These are phyloP conservation scores for Monodelphis domestica DNA, from an alignment of 2,797 vertebrate species.

Conservation along the genomic window DNA sequence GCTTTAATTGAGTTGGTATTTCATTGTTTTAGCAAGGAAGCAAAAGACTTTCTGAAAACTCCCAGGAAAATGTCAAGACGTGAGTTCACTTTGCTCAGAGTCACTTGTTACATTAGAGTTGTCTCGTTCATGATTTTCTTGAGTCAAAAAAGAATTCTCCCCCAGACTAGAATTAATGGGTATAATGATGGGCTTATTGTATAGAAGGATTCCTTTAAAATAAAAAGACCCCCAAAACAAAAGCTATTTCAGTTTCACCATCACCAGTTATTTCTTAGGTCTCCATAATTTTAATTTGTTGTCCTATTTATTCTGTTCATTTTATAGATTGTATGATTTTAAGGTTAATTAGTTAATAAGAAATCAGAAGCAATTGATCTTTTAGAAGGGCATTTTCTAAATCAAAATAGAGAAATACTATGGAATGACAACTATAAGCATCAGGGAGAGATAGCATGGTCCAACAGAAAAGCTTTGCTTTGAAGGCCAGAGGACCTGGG, in stretches of 20 bases:
- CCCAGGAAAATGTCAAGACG: conserved; percentile 20
- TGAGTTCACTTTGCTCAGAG: background rate
- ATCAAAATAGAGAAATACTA: conserved; percentile 22
- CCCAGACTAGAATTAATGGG: background rate
- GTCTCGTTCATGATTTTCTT: background rate
- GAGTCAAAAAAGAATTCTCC: background rate
- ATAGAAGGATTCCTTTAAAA: background rate
- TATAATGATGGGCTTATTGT: background rate
- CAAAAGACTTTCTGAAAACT: background rate
- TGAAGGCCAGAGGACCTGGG: background rate
- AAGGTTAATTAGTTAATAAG: background rate
- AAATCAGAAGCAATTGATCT: background rate
- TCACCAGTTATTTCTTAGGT: background rate
- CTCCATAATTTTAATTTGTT: conserved; percentile 23
- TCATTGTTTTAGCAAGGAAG: conserved; percentile 13
- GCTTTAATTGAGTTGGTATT: background rate
- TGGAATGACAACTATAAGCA: too few species aligned
- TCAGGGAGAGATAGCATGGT: background rate
- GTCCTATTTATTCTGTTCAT: conserved; percentile 6
- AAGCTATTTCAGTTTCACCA: background rate
- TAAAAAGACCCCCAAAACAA: background rate
- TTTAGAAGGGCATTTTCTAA: background rate
- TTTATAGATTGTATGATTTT: conserved; percentile 30
- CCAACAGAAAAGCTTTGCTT: background rate
- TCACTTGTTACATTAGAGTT: background rate